Conservation (phyloP, 1,140 invertebrate species). For the Bombus sylvicola region DNA sequence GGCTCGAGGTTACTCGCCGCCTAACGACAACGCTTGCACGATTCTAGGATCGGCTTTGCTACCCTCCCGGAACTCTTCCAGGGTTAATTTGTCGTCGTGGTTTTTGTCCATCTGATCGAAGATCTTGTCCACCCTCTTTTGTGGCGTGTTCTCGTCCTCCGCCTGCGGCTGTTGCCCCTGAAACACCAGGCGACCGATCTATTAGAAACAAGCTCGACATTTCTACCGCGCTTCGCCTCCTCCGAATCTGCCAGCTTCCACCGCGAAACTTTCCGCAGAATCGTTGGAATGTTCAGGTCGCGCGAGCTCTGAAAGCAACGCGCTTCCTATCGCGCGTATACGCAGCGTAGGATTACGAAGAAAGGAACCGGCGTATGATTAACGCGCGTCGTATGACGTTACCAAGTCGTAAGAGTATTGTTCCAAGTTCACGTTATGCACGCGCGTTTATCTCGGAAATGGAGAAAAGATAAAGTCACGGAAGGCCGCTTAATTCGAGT, state of each 20-base stretch:
- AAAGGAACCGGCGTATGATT: too few species aligned
- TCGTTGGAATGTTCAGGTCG: too few species aligned
- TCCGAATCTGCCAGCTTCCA: too few species aligned
- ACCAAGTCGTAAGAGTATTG: too few species aligned
- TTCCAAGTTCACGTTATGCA: too few species aligned
- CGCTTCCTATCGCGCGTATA: too few species aligned
- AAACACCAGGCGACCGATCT: slow-evolving; percentile 45
- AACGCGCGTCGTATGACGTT: too few species aligned
- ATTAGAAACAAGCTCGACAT: not conserved
- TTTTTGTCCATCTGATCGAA: slow-evolving; percentile 99
- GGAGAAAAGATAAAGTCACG: not conserved
- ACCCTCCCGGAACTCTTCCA: slow-evolving; percentile 99
- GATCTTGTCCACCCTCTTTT: slow-evolving; percentile 98
- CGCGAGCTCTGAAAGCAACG: too few species aligned
- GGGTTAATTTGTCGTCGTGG: slow-evolving; percentile 97
- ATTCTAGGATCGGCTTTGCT: slow-evolving; percentile 99
- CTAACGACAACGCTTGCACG: slow-evolving; percentile 95
- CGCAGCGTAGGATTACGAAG: too few species aligned
- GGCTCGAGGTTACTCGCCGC: slow-evolving; percentile 85
- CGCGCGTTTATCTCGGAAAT: not conserved
- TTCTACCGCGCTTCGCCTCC: too few species aligned
- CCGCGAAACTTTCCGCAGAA: too few species aligned
- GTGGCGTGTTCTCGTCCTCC: slow-evolving; percentile 97
- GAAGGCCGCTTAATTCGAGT: not conserved
- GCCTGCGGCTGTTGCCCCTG: slow-evolving; percentile 94